These are phyloP conservation scores for Cosmopolites sordidus DNA, from an alignment of 2,888 invertebrate genomes.

Conservation along the genomic window DNA sequence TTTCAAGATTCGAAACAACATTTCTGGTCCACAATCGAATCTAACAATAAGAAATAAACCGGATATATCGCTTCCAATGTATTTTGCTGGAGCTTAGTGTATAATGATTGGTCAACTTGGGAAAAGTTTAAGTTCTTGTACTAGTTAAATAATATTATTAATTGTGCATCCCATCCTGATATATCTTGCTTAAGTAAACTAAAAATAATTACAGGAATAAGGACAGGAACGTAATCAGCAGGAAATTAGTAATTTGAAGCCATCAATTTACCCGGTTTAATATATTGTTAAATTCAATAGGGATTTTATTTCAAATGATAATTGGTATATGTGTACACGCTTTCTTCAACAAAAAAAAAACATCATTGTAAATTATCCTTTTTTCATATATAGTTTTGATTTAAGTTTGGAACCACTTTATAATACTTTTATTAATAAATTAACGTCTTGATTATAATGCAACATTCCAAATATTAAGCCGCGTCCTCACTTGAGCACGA, in stretches of 20 bases:
- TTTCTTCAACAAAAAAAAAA: no score
- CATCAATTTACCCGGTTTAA: conserved; percentile 18
- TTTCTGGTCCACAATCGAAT: conserved; percentile 14
- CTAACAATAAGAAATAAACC: conserved; percentile 23
- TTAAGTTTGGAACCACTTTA: no score
- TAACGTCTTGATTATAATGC: no score
- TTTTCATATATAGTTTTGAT: no score
- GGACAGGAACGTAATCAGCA: conserved; percentile 1
- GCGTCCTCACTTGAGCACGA: no score
- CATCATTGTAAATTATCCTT: no score
- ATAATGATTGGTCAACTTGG: background rate
- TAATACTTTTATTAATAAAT: no score
- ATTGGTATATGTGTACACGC: background rate
- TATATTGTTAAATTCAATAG: conserved; percentile 26
- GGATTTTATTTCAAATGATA: conserved; percentile 4
- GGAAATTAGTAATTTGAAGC: conserved; percentile 1
- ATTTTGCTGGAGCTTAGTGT: conserved; percentile 1
- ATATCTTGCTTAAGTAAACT: conserved; percentile 5
- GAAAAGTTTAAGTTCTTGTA: background rate
- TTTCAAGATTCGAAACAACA: no score
- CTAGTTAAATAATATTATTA: background rate
- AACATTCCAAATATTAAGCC: no score
- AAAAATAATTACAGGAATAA: conserved; percentile 6
- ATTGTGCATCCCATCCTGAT: conserved; percentile 6
- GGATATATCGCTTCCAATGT: no score